Base-by-base conservation (phyloP, 2,113 vertebrate species). In the Ceyx margarethae region DNA sequence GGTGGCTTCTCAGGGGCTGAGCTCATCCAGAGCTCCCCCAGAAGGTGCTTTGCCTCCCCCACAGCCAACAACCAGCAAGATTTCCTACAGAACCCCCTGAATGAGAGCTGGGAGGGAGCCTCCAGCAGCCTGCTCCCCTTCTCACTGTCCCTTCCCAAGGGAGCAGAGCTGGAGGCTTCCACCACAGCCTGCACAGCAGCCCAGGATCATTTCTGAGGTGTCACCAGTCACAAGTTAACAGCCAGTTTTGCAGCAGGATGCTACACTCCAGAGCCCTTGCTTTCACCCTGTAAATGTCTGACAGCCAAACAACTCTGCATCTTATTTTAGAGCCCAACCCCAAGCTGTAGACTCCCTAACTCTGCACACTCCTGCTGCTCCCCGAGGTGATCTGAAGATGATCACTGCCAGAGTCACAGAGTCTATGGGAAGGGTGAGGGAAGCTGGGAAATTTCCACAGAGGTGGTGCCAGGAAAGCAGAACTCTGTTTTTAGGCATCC, bases 391-490 rank as follows among this genome's bases (percentile, higher is more conserved):
- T 81, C 75, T 82, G 67, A 68, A 77, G 88, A 84, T 68, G 83
- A 96, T 95, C 94, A 79, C 89, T 71, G 89, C 87, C 91, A 89
- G 91, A 93, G 61, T 10, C 58, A 73, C 57, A 8, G 78, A 96
- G 94, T 94, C 96, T 96, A 94, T 94, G 92, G 96, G 96, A 96
- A 95, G 83, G 87, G 94, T 62, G 91, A 84, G 93, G 93, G 78
- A 79, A 95, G 72, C 74, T 60, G 90, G 94, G 94, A 94, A 94
- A 96, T 93, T 95, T 95, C 96, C 95, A 94, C 51, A n/a, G 91
- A 94, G 46, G 51, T 77, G 35, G 51, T 57, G 79, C 64, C 71
- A 91, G 81, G 53, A 78, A 33, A 80, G 35, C 45, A 81, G 46
- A 73, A n/a, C 3, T 57, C 67, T 56, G 58, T 22, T 85, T 82